Conservation (phyloP, 2,113 vertebrate genomes). For the Gadus macrocephalus region DNA sequence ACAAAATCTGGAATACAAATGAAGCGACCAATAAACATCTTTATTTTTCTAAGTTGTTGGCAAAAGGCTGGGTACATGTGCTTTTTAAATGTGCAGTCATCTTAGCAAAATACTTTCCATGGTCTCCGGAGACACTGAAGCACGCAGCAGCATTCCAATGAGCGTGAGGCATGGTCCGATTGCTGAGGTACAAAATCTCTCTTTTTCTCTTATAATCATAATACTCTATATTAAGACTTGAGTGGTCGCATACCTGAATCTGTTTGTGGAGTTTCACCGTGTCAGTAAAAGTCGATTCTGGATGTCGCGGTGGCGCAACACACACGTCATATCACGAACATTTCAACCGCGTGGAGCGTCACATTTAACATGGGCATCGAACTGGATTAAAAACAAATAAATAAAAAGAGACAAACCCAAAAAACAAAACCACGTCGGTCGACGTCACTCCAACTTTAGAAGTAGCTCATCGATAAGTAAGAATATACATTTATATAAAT, state of each 20-base stretch:
- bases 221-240: conserved; percentile 1
- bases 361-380: conserved; percentile 36
- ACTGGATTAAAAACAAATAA: conserved; percentile 16
- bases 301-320: too few relatives aligned
- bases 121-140: conserved; percentile 34
- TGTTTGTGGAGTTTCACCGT: not conserved
- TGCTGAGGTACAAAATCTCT: conserved; percentile 36
- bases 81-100: conserved; percentile 61
- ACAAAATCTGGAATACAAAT: conserved; percentile 29
- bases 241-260: conserved; percentile 13
- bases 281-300: not conserved
- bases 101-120: conserved; percentile 49
- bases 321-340: not conserved
- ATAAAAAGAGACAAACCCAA: conserved; percentile 7
- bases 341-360: conserved; percentile 17
- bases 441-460: conserved; percentile 43
- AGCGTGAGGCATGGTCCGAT: not conserved
- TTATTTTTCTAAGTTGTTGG: conserved; percentile 61
- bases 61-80: conserved; percentile 61
- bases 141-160: conserved; percentile 25
- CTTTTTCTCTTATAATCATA: not conserved
- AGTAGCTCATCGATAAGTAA: conserved; percentile 47
- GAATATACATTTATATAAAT: conserved; percentile 51
- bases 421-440: too few relatives aligned
- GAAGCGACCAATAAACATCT: conserved; percentile 32